These are phyloP conservation scores for Crotophaga sulcirostris DNA, from an alignment of 2,113 vertebrate genomes.

Conservation along the genomic window DNA sequence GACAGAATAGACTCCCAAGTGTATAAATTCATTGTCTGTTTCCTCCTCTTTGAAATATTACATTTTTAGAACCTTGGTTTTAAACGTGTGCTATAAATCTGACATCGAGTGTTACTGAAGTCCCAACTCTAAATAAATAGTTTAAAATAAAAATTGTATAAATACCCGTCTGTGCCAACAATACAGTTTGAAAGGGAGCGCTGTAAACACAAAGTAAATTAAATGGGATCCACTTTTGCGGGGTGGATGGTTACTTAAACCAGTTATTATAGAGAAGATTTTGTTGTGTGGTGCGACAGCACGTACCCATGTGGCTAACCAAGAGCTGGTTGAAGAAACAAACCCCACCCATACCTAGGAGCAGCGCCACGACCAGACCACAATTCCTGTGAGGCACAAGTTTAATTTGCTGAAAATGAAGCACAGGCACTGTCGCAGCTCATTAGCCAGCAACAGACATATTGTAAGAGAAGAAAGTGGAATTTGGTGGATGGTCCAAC, in stretches of 20 bases:
- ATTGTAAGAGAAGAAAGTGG: constrained; percentile 72
- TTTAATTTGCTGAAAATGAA: constrained; percentile 79
- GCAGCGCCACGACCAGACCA: constrained; percentile 72
- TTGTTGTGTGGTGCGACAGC: constrained; percentile 78
- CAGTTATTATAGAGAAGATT: constrained; percentile 75
- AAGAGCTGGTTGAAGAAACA: constrained; percentile 74
- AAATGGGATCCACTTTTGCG: constrained; percentile 72
- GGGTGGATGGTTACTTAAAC: constrained; percentile 73
- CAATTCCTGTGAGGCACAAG: constrained; percentile 76
- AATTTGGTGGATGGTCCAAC: constrained; percentile 73
- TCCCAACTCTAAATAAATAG: constrained; percentile 73
- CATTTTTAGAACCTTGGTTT: constrained; percentile 45
- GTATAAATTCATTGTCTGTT: constrained; percentile 17
- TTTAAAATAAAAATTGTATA: constrained; percentile 81
- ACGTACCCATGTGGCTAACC: constrained; percentile 79
- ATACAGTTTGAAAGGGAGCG: constrained; percentile 69
- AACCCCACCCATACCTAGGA: constrained; percentile 78
- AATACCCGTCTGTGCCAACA: constrained; percentile 73
- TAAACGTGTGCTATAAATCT: constrained; percentile 58
- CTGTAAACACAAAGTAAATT: constrained; percentile 78
- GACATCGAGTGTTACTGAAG: constrained; percentile 63
- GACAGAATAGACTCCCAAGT: neutral
- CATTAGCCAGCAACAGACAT: constrained; percentile 74
- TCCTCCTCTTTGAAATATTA: constrained; percentile 26
- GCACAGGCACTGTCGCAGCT: constrained; percentile 71